Evolutionary conservation across 2,797 vertebrate genomes (phyloP).

Genomic region (Prionace glauca): DNA sequence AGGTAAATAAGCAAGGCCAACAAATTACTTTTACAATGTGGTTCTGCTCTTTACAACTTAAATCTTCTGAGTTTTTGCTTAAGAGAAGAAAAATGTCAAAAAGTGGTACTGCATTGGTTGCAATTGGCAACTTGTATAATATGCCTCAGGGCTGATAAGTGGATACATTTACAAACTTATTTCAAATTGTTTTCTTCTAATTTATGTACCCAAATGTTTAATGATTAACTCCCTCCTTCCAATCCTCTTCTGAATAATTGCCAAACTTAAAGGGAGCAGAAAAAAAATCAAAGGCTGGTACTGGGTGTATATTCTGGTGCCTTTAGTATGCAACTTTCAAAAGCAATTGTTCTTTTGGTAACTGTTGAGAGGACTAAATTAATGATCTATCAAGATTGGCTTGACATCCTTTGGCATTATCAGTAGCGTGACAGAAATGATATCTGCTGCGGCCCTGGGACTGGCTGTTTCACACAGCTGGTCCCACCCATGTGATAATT

Average conservation of each 20-base stretch:
- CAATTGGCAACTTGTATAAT: background rate
- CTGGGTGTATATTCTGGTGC: background rate
- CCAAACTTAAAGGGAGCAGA: background rate
- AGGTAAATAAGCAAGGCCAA: background rate
- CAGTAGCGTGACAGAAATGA: no score
- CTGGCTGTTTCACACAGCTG: background rate
- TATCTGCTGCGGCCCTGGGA: background rate
- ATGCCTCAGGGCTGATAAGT: background rate
- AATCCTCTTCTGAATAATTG: background rate
- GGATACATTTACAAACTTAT: background rate
- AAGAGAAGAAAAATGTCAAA: background rate
- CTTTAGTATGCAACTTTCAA: background rate
- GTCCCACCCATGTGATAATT: background rate
- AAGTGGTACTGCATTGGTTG: background rate
- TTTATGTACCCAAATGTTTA: background rate
- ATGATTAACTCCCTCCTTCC: no score
- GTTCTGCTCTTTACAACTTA: background rate
- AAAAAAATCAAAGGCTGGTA: slow-evolving; percentile 26
- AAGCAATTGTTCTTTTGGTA: background rate
- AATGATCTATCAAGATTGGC: background rate
- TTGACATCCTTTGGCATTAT: background rate
- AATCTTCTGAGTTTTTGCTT: background rate
- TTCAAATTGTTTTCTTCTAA: slow-evolving; percentile 31
- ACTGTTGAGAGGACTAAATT: background rate
- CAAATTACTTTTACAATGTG: background rate